Percentiles rank a stretch among this genome's conserved stretches.
phyloP scores from a whole-genome alignment of 2,797 vertebrate genomes.

The Salmo trutta region DNA sequence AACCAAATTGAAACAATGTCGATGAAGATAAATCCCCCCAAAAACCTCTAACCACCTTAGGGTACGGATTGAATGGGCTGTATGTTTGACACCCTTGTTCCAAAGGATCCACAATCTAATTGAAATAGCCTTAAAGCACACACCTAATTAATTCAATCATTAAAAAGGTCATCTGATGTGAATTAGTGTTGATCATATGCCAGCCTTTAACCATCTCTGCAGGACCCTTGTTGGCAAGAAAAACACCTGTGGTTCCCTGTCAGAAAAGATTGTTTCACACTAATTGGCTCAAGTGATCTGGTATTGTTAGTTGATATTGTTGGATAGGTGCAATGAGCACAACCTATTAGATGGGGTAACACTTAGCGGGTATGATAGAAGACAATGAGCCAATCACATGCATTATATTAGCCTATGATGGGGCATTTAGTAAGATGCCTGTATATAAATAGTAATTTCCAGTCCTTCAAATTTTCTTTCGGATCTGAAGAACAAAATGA shows the following conservation, averaged over 20 bases:
- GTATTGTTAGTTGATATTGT: slow-evolving; percentile 15
- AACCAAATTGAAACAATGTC: no score
- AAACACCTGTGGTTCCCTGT: slow-evolving; percentile 60
- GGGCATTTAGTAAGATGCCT: neutral
- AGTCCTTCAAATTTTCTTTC: no score
- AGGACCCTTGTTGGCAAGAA: slow-evolving; percentile 43
- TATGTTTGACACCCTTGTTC: no score
- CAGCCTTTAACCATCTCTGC: slow-evolving; percentile 64
- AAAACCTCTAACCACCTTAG: no score
- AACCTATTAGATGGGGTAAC: neutral
- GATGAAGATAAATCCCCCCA: no score
- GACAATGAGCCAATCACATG: neutral
- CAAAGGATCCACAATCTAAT: neutral
- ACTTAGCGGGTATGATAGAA: neutral
- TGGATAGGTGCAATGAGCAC: neutral
- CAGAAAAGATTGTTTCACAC: slow-evolving; percentile 59
- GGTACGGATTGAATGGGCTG: no score
- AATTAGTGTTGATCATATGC: slow-evolving; percentile 69
- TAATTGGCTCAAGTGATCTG: slow-evolving; percentile 62
- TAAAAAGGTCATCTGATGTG: slow-evolving; percentile 73
- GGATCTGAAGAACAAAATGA: no score
- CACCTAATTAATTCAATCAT: slow-evolving; percentile 63
- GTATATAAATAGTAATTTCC: no score
- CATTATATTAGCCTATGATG: neutral
- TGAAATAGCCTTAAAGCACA: slow-evolving; percentile 38